These are phyloP conservation scores for Xiphophorus hellerii DNA, from an alignment of 2,113 vertebrate species.

Conservation along the genomic window DNA sequence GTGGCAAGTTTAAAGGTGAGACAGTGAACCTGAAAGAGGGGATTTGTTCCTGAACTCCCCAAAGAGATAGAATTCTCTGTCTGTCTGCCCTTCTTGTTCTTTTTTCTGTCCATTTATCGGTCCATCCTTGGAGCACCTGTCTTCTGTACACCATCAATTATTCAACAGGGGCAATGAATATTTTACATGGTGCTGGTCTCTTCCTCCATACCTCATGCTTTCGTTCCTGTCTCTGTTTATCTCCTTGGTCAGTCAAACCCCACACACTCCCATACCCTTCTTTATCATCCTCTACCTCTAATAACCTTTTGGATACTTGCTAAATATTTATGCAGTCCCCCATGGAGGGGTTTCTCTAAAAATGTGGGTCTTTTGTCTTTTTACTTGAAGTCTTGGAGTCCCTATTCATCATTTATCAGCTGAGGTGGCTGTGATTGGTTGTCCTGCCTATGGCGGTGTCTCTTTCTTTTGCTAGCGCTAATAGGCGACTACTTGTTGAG, in stretches of 20 bases:
- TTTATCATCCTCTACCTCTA: slow-evolving; percentile 7
- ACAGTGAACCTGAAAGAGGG: slow-evolving; percentile 14
- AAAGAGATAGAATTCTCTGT: slow-evolving; percentile 2
- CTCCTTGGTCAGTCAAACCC: slow-evolving; percentile 7
- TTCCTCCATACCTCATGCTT: slow-evolving; percentile 51
- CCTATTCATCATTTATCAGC: slow-evolving; percentile 13
- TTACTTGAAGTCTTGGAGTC: background rate
- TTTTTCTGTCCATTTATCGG: slow-evolving; percentile 56
- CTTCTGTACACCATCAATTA: slow-evolving; percentile 67
- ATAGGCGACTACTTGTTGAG: slow-evolving; percentile 33
- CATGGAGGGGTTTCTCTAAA: slow-evolving; percentile 6
- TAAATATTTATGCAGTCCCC: background rate
- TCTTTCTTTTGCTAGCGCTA: slow-evolving; percentile 18
- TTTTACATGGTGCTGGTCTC: slow-evolving; percentile 63
- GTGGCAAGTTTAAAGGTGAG: background rate
- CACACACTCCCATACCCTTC: background rate
- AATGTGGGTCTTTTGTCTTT: slow-evolving; percentile 5
- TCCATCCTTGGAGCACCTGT: slow-evolving; percentile 43
- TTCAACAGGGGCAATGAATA: slow-evolving; percentile 68
- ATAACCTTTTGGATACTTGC: background rate
- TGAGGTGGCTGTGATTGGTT: background rate
- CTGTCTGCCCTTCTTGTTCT: slow-evolving; percentile 8
- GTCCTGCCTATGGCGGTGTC: background rate
- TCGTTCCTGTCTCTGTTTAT: slow-evolving; percentile 39
- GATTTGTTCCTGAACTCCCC: slow-evolving; percentile 26